These are phyloP conservation scores for Camponotus pennsylvanicus DNA, from an alignment of 1,140 invertebrate genomes.

Conservation along the genomic window DNA sequence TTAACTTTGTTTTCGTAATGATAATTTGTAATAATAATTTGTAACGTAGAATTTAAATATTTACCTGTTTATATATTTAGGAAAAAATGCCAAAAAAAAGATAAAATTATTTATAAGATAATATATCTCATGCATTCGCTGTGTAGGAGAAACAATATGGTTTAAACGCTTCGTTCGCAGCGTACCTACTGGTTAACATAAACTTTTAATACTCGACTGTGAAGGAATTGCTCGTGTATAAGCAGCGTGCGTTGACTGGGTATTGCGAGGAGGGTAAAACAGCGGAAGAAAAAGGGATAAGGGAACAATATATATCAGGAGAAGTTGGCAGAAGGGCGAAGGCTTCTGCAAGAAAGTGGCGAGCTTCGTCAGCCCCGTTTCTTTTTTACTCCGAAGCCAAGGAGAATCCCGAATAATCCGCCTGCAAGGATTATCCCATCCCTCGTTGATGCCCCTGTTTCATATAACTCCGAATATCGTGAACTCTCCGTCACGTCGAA, in stretches of 20 bases:
- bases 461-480: slow-evolving; percentile 80
- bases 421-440: slow-evolving; percentile 83
- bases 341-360: slow-evolving; percentile 78
- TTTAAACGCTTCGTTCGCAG: background rate
- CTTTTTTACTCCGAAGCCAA: slow-evolving; percentile 78
- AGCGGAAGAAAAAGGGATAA: slow-evolving; percentile 68
- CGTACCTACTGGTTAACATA: slow-evolving; percentile 38
- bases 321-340: slow-evolving; percentile 78
- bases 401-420: slow-evolving; percentile 85
- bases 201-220: slow-evolving; percentile 51
- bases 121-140: background rate
- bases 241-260: slow-evolving; percentile 50
- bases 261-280: slow-evolving; percentile 61
- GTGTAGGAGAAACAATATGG: background rate
- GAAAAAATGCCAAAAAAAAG: slow-evolving; percentile 14
- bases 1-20: background rate
- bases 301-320: slow-evolving; percentile 79
- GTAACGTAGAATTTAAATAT: background rate
- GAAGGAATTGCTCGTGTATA: slow-evolving; percentile 54
- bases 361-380: slow-evolving; percentile 76
- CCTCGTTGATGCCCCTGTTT: slow-evolving; percentile 78
- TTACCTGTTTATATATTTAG: background rate
- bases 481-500: slow-evolving; percentile 64
- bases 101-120: background rate
- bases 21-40: background rate